A percentile compares a stretch with the other conserved stretches of the same genome.
Conservation (phyloP, 2,888 invertebrate genomes). For the Noctua janthe region DNA sequence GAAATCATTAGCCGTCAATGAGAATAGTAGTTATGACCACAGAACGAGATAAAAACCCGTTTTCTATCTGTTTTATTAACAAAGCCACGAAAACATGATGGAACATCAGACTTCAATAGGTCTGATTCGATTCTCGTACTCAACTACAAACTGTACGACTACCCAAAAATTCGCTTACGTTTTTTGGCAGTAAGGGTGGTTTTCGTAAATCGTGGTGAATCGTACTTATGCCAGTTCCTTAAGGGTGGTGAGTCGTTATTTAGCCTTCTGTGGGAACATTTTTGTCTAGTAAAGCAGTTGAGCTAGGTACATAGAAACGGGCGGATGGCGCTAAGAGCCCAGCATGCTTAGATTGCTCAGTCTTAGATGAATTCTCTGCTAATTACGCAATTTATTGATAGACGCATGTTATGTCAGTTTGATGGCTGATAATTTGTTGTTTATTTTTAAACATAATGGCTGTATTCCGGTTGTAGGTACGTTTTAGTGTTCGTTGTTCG, state of each 20-base stretch:
- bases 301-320: constrained; percentile 29
- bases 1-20: too few relatives aligned
- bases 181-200: background rate
- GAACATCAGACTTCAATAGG: background rate
- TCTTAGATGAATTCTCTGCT: constrained; percentile 24
- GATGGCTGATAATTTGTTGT: constrained; percentile 19
- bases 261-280: constrained; percentile 23
- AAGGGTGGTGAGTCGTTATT: background rate
- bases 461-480: constrained; percentile 22
- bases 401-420: constrained; percentile 21
- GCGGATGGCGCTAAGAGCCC: constrained; percentile 49
- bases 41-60: background rate
- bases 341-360: constrained; percentile 48
- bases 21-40: background rate
- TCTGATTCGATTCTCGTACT: background rate
- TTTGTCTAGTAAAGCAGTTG: constrained; percentile 9
- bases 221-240: background rate
- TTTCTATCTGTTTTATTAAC: background rate
- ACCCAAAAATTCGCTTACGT: too few relatives aligned
- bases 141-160: too few relatives aligned
- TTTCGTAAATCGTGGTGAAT: background rate
- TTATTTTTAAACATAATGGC: constrained; percentile 23
- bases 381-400: constrained; percentile 57
- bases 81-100: background rate
- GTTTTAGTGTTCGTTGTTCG: too few relatives aligned